Evolutionary conservation across 2,797 vertebrate species (phyloP).

Genomic region (Hydrophis major): DNA sequence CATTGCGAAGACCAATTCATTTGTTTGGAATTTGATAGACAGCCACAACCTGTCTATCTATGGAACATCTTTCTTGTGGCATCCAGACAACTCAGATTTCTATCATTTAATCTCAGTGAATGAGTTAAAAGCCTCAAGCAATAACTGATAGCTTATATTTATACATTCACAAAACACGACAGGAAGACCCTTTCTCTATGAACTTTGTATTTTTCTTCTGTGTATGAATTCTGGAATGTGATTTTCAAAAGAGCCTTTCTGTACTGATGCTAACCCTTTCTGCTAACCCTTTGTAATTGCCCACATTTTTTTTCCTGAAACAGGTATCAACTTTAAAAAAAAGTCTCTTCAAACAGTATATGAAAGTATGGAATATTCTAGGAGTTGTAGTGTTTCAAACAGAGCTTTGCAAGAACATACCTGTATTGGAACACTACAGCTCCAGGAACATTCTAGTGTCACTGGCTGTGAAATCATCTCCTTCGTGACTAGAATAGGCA

Average conservation of each 20-base stretch:
- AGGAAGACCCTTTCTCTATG: constrained; percentile 9
- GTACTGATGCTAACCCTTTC: neutral
- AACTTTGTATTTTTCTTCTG: constrained; percentile 29
- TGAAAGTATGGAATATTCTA: constrained; percentile 66
- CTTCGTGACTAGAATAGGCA: constrained; percentile 23
- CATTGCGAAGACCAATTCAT: neutral
- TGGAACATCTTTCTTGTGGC: too few species aligned
- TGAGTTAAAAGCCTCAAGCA: neutral
- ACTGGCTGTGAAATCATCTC: constrained; percentile 50
- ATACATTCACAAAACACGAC: accelerated
- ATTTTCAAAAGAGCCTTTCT: constrained; percentile 8
- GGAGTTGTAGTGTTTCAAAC: constrained; percentile 72
- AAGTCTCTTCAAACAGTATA: constrained; percentile 53
- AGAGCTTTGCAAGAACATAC: constrained; percentile 67
- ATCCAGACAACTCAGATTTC: neutral
- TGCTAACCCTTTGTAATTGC: constrained; percentile 16
- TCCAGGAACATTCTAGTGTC: constrained; percentile 65
- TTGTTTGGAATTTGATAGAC: neutral
- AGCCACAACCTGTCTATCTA: neutral
- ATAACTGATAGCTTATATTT: neutral
- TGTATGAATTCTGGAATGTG: neutral
- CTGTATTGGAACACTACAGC: constrained; percentile 70
- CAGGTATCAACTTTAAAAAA: constrained; percentile 53
- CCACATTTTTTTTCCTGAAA: constrained; percentile 41
- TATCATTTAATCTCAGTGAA: neutral